Conservation (phyloP, 1,140 invertebrate genomes). For the Lasioglossum baleicum region DNA sequence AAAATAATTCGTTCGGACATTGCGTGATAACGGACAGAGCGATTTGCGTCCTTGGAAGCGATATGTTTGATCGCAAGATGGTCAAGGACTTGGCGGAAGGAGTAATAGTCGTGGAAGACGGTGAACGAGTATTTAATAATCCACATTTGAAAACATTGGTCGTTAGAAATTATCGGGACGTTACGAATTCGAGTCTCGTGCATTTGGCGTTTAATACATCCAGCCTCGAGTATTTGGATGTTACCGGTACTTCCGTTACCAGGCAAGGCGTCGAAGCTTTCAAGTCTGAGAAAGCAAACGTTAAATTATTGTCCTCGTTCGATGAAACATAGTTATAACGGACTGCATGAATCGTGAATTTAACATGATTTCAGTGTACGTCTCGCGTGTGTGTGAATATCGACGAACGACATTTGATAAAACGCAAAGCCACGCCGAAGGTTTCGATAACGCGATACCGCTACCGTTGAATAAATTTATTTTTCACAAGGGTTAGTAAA, state of each 20-base stretch:
- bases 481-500: neutral
- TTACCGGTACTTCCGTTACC: conserved; percentile 83
- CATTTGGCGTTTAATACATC: conserved; percentile 83
- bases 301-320: conserved; percentile 79
- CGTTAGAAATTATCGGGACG: conserved; percentile 82
- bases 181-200: conserved; percentile 83
- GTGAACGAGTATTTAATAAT: conserved; percentile 68
- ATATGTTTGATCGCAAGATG: conserved; percentile 59
- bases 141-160: conserved; percentile 74
- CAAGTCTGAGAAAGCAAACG: conserved; percentile 77
- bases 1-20: conserved; percentile 49
- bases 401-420: neutral
- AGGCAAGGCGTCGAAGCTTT: conserved; percentile 81
- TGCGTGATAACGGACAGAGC: conserved; percentile 73
- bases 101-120: conserved; percentile 63
- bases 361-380: conserved; percentile 8
- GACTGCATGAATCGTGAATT: conserved; percentile 13
- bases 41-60: conserved; percentile 70
- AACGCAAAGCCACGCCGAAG: neutral
- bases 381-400: conserved; percentile 23
- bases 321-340: conserved; percentile 57
- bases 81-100: conserved; percentile 62
- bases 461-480: conserved; percentile 30
- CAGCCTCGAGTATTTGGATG: conserved; percentile 81
- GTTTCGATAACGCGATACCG: conserved; percentile 1